phyloP scores from a whole-genome alignment of 2,888 invertebrate genomes.

The Aphidius colemani region DNA sequence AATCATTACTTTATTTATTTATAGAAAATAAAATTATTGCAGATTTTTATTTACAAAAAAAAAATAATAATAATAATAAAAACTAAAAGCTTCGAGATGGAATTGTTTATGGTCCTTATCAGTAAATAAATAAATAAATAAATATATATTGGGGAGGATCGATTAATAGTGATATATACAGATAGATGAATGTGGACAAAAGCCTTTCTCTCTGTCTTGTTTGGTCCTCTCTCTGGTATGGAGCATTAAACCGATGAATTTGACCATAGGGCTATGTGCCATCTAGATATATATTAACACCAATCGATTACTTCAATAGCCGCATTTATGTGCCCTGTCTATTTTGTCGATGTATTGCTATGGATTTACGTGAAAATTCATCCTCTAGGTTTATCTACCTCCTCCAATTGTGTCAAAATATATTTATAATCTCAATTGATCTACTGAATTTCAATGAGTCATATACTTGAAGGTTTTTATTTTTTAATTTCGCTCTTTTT shows the following conservation, averaged over 20 bases:
- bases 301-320: conserved; percentile 21
- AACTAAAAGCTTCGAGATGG: not conserved
- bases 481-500: not conserved
- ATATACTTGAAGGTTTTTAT: conserved; percentile 1
- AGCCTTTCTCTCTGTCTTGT: conserved; percentile 20
- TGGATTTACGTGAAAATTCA: conserved; percentile 12
- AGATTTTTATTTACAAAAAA: too few relatives aligned
- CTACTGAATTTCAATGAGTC: not conserved
- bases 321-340: conserved; percentile 9
- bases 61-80: too few relatives aligned
- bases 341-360: conserved; percentile 13
- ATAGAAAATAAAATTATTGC: too few relatives aligned
- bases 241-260: conserved; percentile 47
- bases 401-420: too few relatives aligned
- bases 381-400: too few relatives aligned
- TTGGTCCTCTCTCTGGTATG: conserved; percentile 21
- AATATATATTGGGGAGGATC: conserved; percentile 20
- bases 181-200: conserved; percentile 15
- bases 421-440: too few relatives aligned
- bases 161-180: conserved; percentile 33
- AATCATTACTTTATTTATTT: too few relatives aligned
- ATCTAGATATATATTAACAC: not conserved
- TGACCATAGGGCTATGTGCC: conserved; percentile 19
- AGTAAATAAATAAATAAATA: not conserved
- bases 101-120: conserved; percentile 37